Percentiles rank a stretch among this genome's conserved stretches.
Conservation (phyloP, 2,888 invertebrate genomes). For the Steinernema scapterisci region DNA sequence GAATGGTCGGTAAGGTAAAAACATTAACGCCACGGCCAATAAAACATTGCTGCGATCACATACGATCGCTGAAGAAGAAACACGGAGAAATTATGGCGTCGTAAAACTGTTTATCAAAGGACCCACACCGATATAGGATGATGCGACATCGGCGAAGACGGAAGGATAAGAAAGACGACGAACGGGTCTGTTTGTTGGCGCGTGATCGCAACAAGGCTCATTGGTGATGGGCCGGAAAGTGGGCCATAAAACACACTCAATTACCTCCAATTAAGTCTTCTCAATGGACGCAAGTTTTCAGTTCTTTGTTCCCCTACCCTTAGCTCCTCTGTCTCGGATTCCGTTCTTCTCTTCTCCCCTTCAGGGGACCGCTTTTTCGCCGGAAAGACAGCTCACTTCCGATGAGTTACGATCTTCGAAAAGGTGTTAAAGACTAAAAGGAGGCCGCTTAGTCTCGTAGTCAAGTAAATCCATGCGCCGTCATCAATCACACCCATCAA, state of each 20-base stretch:
- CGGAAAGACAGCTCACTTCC: too few relatives aligned
- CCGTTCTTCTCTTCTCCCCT: neutral
- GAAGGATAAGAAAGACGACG: neutral
- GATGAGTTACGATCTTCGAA: neutral
- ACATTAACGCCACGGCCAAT: slow-evolving; percentile 31
- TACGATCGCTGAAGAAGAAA: slow-evolving; percentile 27
- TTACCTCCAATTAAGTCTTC: slow-evolving; percentile 4
- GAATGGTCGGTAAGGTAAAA: slow-evolving; percentile 31
- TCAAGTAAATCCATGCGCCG: slow-evolving; percentile 28
- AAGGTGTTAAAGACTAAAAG: slow-evolving; percentile 16
- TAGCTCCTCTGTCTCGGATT: neutral
- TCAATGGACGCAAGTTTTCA: neutral
- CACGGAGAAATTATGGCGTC: slow-evolving; percentile 30
- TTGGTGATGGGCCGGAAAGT: slow-evolving; percentile 1
- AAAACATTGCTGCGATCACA: slow-evolving; percentile 32
- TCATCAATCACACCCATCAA: slow-evolving; percentile 32
- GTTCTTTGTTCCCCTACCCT: too few relatives aligned
- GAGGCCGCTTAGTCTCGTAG: neutral
- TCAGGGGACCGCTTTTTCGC: neutral
- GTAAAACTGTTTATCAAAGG: slow-evolving; percentile 31
- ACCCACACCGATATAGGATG: slow-evolving; percentile 21
- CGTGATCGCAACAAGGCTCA: slow-evolving; percentile 22
- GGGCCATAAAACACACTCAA: slow-evolving; percentile 22
- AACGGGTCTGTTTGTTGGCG: slow-evolving; percentile 25
- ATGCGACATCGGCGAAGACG: slow-evolving; percentile 26